Evolutionary conservation across 2,797 vertebrate species (phyloP), one percentile per base, ranked within the genome.

Genomic region (Pseudochirops corinnae): DNA sequence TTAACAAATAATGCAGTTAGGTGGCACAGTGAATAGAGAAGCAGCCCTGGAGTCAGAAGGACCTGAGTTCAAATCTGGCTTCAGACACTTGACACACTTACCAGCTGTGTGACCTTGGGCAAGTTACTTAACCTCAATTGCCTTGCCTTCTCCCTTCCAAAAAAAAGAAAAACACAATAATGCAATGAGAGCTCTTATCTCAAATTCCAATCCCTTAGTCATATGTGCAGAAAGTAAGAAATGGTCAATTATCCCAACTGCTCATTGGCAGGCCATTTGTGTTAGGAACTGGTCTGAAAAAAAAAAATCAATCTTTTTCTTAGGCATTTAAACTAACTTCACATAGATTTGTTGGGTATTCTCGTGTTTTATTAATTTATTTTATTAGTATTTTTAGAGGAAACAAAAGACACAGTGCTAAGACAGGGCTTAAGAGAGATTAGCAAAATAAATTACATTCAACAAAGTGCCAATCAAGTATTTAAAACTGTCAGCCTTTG

Each of bases 401-500:
- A 67, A 67, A 67, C 31, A n/a, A 18, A 93, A 96, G 92, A 95
- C 95, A 74, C 2, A 93, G 96, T 74, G 97, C 1, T 24, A 98
- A 97, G 1, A 33, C 91, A 97, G 10, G 29, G 33, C 1, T 96
- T 96, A 93, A 46, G 21, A 95, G 92, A 96, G 50, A 94, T 92
- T 39, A 96, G 50, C 95, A 52, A 95, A 98, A 97, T 39, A 96
- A 97, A 97, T 96, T 93, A 67, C 26, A 96, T 92, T 74, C 16
- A 96, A 95, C 26, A 90, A 87, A 96, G 18, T 95, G 87, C 67
- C 95, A 96, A n/a, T 96, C 94, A 95, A 96, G 33, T 96, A 74
- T 93, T 97, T 96, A 96, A 97, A 97, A 95, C 39, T 94, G 90
- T 52, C 55, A 96, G 18, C 39, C 91, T 97, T 90, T 90, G 97